Conservation (phyloP, 2,888 invertebrate genomes). For the Trisateles emortualis region DNA sequence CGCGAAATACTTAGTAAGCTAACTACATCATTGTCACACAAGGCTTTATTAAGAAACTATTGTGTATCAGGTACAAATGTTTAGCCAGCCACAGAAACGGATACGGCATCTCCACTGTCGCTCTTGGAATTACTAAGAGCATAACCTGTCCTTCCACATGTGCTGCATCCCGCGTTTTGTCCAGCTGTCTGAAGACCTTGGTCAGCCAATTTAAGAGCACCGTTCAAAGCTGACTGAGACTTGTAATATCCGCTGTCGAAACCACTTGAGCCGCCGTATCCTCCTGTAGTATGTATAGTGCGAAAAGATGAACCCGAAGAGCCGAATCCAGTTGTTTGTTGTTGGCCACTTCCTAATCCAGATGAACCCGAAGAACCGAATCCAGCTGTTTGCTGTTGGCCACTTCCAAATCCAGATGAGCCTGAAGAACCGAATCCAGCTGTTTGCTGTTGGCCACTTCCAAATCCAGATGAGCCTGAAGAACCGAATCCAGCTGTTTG, state of each 20-base stretch:
- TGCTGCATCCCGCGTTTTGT: constrained; percentile 59
- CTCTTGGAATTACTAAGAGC: constrained; percentile 81
- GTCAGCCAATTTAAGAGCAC: constrained; percentile 68
- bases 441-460: constrained; percentile 9
- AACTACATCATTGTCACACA: background rate
- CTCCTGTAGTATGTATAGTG: constrained; percentile 6
- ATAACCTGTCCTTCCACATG: constrained; percentile 69
- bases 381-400: background rate
- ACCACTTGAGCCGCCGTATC: constrained; percentile 19
- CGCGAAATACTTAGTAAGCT: background rate
- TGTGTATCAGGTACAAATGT: background rate
- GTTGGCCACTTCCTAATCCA: background rate
- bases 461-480: constrained; percentile 13
- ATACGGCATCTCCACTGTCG: constrained; percentile 70
- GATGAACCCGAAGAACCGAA: background rate
- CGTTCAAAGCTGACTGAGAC: constrained; percentile 57
- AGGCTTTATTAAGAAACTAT: too few relatives aligned
- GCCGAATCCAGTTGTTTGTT: background rate
- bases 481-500: constrained; percentile 13
- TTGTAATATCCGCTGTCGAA: constrained; percentile 28
- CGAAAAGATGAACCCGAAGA: constrained; percentile 5
- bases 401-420: constrained; percentile 7
- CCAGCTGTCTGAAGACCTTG: constrained; percentile 64
- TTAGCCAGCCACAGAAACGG: constrained; percentile 77
- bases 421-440: too few relatives aligned